These are phyloP conservation scores for Hippocampus mohnikei DNA, from an alignment of 2,113 vertebrate species.

Conservation along the genomic window DNA sequence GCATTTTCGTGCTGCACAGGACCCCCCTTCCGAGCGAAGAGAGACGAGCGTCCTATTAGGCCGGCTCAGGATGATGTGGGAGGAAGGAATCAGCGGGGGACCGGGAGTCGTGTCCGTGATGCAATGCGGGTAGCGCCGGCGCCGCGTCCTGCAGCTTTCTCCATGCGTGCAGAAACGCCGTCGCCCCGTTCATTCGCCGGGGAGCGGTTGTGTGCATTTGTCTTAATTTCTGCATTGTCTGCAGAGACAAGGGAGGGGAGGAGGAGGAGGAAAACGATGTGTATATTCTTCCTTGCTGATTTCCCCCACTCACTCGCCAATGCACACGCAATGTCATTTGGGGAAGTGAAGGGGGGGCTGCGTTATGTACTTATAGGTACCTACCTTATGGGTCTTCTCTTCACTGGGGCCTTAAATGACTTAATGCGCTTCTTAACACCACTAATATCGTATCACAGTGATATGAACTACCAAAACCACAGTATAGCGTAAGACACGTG, in stretches of 20 bases:
- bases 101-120: slow-evolving; percentile 72
- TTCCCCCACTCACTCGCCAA: neutral
- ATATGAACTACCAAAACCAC: too few species aligned
- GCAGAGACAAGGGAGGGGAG: slow-evolving; percentile 29
- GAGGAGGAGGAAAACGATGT: slow-evolving; percentile 17
- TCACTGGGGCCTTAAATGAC: neutral
- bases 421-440: neutral
- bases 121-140: slow-evolving; percentile 73
- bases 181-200: slow-evolving; percentile 44
- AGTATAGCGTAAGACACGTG: too few species aligned
- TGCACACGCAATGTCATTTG: neutral
- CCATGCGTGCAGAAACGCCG: slow-evolving; percentile 43
- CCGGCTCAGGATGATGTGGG: slow-evolving; percentile 48
- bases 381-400: neutral
- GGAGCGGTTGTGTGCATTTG: slow-evolving; percentile 53
- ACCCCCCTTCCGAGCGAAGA: slow-evolving; percentile 7
- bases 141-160: slow-evolving; percentile 49
- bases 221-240: slow-evolving; percentile 52
- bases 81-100: slow-evolving; percentile 55
- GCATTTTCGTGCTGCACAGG: slow-evolving; percentile 24
- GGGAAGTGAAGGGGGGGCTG: neutral
- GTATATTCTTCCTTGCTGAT: slow-evolving; percentile 15
- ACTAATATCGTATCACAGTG: neutral
- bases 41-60: slow-evolving; percentile 36
- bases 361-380: neutral